A percentile compares a stretch with the other conserved stretches of the same genome.
These are phyloP conservation scores for Polydrusus pterygomalis DNA, from an alignment of 2,888 invertebrate genomes.

Conservation along the genomic window DNA sequence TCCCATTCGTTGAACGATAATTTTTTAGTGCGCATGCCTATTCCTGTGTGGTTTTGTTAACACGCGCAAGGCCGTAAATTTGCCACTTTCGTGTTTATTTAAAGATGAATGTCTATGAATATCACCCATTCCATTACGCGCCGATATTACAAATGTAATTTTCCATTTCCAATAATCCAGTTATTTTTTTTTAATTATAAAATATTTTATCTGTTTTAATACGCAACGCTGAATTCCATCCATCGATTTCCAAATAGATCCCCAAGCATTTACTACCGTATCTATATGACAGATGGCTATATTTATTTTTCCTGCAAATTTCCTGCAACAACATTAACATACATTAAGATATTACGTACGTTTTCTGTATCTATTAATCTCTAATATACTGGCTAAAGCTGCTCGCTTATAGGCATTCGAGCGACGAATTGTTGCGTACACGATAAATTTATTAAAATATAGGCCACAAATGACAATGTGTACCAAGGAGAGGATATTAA, in stretches of 20 bases:
- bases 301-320: slow-evolving; percentile 4
- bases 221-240: too few relatives aligned
- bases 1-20: too few relatives aligned
- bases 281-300: slow-evolving; percentile 18
- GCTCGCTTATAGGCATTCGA: slow-evolving; percentile 13
- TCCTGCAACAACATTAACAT: slow-evolving; percentile 1
- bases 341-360: slow-evolving; percentile 8
- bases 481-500: slow-evolving; percentile 33
- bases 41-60: too few relatives aligned
- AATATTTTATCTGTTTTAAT: too few relatives aligned
- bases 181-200: too few relatives aligned
- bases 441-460: slow-evolving; percentile 42
- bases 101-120: too few relatives aligned
- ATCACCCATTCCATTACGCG: too few relatives aligned
- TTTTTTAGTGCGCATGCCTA: too few relatives aligned
- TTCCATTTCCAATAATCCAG: too few relatives aligned
- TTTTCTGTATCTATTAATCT: slow-evolving; percentile 23
- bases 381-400: slow-evolving; percentile 2
- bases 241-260: not conserved
- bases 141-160: too few relatives aligned
- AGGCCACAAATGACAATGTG: slow-evolving; percentile 40
- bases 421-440: slow-evolving; percentile 15
- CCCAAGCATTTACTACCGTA: slow-evolving; percentile 3
- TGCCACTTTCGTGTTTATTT: too few relatives aligned
- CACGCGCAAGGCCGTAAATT: too few relatives aligned